These are phyloP conservation scores for Pavo muticus DNA, from an alignment of 2,113 vertebrate genomes.

Conservation along the genomic window DNA sequence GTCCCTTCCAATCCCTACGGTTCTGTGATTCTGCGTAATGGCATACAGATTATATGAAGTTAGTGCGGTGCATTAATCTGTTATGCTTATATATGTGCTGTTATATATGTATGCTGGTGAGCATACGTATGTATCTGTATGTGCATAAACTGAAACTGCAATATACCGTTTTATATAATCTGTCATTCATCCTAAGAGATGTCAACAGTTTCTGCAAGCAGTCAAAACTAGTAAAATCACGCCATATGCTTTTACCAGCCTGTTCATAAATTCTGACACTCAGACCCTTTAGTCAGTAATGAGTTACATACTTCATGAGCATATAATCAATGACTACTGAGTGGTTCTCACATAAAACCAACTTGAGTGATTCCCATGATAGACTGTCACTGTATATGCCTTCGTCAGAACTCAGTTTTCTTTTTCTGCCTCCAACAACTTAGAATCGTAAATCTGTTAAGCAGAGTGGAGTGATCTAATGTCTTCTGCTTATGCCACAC, in stretches of 20 bases:
- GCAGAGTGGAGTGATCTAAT: not conserved
- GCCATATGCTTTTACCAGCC: not conserved
- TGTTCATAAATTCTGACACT: not conserved
- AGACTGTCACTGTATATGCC: not conserved
- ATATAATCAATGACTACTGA: not conserved
- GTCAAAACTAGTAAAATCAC: not conserved
- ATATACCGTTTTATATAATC: not conserved
- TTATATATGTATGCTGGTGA: not conserved
- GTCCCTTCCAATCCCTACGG: not conserved
- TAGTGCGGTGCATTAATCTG: not conserved
- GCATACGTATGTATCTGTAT: not conserved
- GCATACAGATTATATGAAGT: not conserved
- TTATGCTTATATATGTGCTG: not conserved
- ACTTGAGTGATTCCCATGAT: not conserved
- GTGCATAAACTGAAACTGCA: not conserved
- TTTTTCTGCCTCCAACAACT: not conserved
- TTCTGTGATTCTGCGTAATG: not conserved
- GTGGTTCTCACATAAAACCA: not conserved
- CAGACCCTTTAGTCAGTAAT: not conserved
- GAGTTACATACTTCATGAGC: not conserved
- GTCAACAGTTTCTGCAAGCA: not conserved
- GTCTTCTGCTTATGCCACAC: not conserved
- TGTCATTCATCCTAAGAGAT: not conserved
- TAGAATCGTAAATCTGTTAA: accelerated
- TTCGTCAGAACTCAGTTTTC: not conserved